These are phyloP conservation scores for Leiothrix lutea DNA, from an alignment of 2,113 vertebrate genomes.

Conservation along the genomic window DNA sequence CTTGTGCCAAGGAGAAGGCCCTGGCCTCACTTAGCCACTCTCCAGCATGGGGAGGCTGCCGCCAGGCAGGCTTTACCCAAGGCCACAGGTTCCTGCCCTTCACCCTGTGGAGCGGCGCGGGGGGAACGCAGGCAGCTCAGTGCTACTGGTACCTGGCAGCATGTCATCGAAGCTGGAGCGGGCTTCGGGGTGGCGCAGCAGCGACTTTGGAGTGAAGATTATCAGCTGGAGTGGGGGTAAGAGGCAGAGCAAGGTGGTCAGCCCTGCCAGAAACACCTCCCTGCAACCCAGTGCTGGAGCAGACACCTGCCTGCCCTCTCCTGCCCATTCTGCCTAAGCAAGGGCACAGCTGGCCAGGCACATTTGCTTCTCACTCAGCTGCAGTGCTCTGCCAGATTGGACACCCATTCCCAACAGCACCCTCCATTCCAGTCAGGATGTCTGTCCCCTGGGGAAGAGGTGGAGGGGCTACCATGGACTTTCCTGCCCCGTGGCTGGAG, in stretches of 20 bases:
- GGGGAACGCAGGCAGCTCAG: too few relatives aligned
- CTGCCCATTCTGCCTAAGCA: neutral
- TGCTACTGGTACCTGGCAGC: constrained; percentile 76
- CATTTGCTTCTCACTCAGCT: neutral
- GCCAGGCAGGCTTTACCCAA: neutral
- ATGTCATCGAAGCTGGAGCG: constrained; percentile 91
- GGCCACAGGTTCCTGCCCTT: neutral
- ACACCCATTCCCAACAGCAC: fast-evolving
- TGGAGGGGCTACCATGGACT: neutral
- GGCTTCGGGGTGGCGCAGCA: constrained; percentile 91
- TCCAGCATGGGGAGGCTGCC: neutral
- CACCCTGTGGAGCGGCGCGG: fast-evolving
- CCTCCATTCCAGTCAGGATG: neutral
- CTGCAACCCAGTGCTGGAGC: neutral
- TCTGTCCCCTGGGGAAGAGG: neutral
- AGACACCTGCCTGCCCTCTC: neutral
- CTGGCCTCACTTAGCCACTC: neutral
- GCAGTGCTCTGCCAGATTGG: neutral
- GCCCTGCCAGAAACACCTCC: neutral
- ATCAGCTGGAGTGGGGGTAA: constrained; percentile 81
- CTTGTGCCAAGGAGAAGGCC: neutral
- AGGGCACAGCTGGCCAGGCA: neutral
- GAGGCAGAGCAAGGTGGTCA: neutral
- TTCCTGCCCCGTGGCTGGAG: neutral
- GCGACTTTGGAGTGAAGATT: constrained; percentile 91